phyloP scores from a whole-genome alignment of 2,888 invertebrate species.

The Drosophila basisetae region DNA sequence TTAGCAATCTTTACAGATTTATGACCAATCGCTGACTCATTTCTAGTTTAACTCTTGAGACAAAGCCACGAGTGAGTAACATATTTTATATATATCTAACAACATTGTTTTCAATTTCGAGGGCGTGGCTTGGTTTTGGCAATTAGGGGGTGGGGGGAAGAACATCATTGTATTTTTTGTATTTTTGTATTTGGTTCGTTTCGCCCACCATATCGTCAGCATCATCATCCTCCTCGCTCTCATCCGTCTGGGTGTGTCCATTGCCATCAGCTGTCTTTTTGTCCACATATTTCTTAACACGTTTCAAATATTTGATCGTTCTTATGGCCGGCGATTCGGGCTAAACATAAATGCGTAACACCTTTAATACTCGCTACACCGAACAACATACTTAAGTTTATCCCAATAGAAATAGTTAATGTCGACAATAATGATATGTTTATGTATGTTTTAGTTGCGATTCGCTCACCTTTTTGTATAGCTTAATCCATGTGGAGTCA shows the following conservation, averaged over 20 bases:
- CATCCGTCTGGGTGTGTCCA: conserved; percentile 73
- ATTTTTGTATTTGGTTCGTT: background rate
- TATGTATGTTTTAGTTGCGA: background rate
- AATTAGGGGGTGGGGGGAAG: background rate
- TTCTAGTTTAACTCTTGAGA: background rate
- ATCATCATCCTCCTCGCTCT: conserved; percentile 88
- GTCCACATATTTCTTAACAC: conserved; percentile 85
- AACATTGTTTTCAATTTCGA: background rate
- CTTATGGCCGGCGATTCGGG: conserved; percentile 84
- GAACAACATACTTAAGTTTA: background rate
- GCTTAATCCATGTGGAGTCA: conserved; percentile 98
- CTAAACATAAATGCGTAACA: conserved; percentile 61
- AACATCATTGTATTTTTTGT: background rate
- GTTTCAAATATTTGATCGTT: conserved; percentile 85
- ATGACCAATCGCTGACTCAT: background rate
- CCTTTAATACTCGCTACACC: conserved; percentile 8
- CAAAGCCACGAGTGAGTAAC: too few relatives aligned
- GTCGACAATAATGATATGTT: background rate
- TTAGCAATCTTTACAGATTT: background rate
- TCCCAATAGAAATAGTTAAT: background rate
- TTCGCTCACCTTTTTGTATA: conserved; percentile 97
- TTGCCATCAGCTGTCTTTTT: conserved; percentile 83
- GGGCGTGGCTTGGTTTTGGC: background rate
- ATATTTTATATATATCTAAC: background rate
- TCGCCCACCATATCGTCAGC: conserved; percentile 90